Evolutionary conservation across 2,888 invertebrate species (phyloP), one percentile per base, ranked within the genome.

Genomic region (Cephonodes hylas): DNA sequence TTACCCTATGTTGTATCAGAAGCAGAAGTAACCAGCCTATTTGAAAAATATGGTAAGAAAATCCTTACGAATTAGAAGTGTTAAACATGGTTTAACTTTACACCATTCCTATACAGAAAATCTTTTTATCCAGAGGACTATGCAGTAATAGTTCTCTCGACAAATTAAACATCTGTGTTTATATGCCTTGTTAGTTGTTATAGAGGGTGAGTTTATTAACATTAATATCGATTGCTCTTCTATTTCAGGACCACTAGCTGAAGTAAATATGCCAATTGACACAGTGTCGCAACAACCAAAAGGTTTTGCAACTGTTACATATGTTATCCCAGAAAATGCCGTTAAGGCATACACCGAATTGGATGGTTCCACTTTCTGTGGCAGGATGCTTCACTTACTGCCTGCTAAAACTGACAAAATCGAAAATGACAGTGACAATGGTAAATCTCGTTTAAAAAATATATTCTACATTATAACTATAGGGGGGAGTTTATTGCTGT

Each of bases 301-400:
- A 88, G 99, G 99, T 0, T 99, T 98, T 85, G 99, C 98, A 0
- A 96, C 96, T 0, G 94, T 99, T 0, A 97, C 98, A 0, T 99
- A 95, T 82, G 91, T 99, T 80, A 96, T 99, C 93, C 98, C 99
- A 0, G 99, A 99, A 81, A 96, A 99, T 86, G 99, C 99, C 0
- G 95, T 97, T 0, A 95, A 94, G 75, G 99, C 99, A 0, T 99
- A 96, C 81, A 93, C 95, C 0, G 96, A 96, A 70, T 90, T 99
- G 1, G 99, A 99, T 87, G 99, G 99, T n/a, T 95, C 95, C 0
- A 93, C 96, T 59, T 96, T 98, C 75, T 96, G 97, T 81, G 99
- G 99, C 0, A 93, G 99, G 68, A 95, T 99, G 95, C 87, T 99
- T 63, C 99, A 99, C 89, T 93, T 99, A 38, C 89, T 99, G 64